phyloP scores from a whole-genome alignment of 2,888 invertebrate species.

The Heliconius aoede region DNA sequence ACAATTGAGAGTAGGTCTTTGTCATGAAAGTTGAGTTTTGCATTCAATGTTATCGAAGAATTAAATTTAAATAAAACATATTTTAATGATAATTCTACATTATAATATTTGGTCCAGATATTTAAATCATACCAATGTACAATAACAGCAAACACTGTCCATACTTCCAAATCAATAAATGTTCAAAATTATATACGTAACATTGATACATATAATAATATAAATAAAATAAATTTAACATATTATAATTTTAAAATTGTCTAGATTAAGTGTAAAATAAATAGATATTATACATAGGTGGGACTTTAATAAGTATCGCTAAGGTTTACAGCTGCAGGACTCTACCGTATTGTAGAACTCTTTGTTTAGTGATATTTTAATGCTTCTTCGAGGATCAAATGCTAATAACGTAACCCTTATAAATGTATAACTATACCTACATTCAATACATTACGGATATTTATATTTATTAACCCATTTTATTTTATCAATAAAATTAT shows the following conservation, averaged over 20 bases:
- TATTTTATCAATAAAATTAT: conserved; percentile 24
- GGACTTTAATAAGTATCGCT: conserved; percentile 72
- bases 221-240: conserved; percentile 83
- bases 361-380: conserved; percentile 27
- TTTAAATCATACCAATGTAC: conserved; percentile 53
- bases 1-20: conserved; percentile 78
- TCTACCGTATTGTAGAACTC: conserved; percentile 20
- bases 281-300: conserved; percentile 72
- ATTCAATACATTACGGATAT: conserved; percentile 3
- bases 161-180: conserved; percentile 74
- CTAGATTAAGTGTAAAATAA: conserved; percentile 81
- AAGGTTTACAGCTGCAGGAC: conserved; percentile 34
- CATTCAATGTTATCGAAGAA: conserved; percentile 60
- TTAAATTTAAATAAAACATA: conserved; percentile 59
- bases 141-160: conserved; percentile 61
- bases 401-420: conserved; percentile 36
- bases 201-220: conserved; percentile 83
- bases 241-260: conserved; percentile 80
- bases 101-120: conserved; percentile 73
- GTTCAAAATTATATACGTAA: conserved; percentile 85
- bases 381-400: conserved; percentile 34
- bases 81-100: conserved; percentile 72
- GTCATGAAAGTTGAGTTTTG: conserved; percentile 52
- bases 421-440: not conserved
- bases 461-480: not conserved